Evolutionary conservation across 2,113 vertebrate genomes (phyloP).

Genomic region (Cardinalis cardinalis): DNA sequence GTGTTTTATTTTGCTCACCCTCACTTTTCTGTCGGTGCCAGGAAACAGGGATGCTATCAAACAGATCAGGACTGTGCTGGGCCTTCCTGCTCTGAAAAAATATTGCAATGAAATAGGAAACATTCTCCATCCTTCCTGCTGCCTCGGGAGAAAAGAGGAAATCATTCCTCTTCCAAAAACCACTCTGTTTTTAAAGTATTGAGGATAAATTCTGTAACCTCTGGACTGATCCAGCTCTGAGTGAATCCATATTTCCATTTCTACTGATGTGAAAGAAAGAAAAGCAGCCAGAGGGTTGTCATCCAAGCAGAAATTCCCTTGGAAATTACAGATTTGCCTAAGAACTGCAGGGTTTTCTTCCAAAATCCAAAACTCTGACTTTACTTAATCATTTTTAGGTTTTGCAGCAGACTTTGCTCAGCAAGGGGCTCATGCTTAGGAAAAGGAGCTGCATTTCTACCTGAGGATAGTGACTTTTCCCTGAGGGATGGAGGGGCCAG

Average conservation of each 20-base stretch:
- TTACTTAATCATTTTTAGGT: neutral
- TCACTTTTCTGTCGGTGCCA: neutral
- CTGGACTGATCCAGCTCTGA: neutral
- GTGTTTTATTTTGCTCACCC: neutral
- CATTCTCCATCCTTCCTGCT: neutral
- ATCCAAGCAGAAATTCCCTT: neutral
- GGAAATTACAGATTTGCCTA: neutral
- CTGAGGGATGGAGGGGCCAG: neutral
- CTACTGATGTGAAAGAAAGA: neutral
- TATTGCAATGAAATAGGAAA: neutral
- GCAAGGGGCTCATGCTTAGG: neutral
- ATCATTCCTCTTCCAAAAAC: neutral
- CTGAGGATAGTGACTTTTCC: neutral
- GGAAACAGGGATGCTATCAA: neutral
- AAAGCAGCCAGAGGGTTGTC: neutral
- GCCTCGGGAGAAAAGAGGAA: neutral
- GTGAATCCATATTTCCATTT: neutral
- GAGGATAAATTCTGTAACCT: neutral
- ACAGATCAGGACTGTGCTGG: fast-evolving
- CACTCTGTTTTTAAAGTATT: neutral
- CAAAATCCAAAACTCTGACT: neutral
- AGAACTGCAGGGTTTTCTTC: neutral
- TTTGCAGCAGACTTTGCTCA: neutral
- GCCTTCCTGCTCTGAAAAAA: neutral
- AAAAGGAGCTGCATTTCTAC: neutral